Conservation (phyloP, 2,888 invertebrate genomes). For the Morpho achilles region DNA sequence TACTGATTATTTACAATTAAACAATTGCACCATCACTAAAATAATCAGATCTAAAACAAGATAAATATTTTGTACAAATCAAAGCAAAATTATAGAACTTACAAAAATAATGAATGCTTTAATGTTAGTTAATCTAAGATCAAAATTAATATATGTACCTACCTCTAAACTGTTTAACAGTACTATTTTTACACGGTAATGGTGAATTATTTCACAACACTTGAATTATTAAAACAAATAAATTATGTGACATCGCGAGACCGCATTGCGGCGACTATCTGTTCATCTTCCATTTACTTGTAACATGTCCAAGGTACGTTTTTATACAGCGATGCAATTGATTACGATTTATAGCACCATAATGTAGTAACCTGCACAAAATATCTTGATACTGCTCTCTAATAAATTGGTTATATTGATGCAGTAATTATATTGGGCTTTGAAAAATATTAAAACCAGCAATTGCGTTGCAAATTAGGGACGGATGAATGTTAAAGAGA, state of each 20-base stretch:
- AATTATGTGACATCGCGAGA: slow-evolving; percentile 27
- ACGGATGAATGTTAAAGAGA: too few species aligned
- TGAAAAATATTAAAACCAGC: too few species aligned
- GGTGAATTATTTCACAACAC: slow-evolving; percentile 63
- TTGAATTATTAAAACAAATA: slow-evolving; percentile 44
- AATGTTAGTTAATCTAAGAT: slow-evolving; percentile 66
- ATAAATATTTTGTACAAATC: slow-evolving; percentile 67
- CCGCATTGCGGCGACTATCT: slow-evolving; percentile 14
- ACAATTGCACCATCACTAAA: slow-evolving; percentile 48
- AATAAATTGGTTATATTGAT: too few species aligned
- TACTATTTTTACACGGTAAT: slow-evolving; percentile 51
- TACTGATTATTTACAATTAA: slow-evolving; percentile 25
- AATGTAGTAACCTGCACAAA: too few species aligned
- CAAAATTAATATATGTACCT: slow-evolving; percentile 66
- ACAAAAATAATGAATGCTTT: slow-evolving; percentile 60
- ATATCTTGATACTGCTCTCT: too few species aligned
- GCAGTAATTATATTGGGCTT: too few species aligned
- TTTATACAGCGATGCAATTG: neutral
- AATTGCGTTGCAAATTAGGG: too few species aligned
- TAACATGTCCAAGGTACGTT: slow-evolving; percentile 12
- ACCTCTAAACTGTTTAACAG: slow-evolving; percentile 70
- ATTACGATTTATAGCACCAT: neutral
- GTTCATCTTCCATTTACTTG: slow-evolving; percentile 18
- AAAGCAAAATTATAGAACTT: slow-evolving; percentile 77
- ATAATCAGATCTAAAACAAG: slow-evolving; percentile 64